Conservation (phyloP, 2,888 invertebrate species). For the Leptinotarsa juncta region DNA sequence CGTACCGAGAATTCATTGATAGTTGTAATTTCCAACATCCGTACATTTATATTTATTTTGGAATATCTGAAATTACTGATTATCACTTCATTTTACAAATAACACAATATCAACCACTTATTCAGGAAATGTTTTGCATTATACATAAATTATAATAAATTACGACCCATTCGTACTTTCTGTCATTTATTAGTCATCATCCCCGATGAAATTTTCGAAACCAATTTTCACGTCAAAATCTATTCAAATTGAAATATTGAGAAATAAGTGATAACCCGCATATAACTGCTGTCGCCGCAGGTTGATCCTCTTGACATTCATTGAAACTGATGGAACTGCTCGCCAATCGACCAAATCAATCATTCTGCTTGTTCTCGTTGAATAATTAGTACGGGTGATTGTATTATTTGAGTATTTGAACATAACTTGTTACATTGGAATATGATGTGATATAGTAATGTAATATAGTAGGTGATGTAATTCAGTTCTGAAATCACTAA, state of each 20-base stretch:
- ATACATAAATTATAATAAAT: no score
- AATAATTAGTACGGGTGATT: slow-evolving; percentile 10
- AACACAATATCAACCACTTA: no score
- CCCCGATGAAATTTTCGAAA: background rate
- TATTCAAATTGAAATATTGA: slow-evolving; percentile 37
- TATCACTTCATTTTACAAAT: no score
- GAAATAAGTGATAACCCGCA: slow-evolving; percentile 41
- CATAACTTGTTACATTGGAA: background rate
- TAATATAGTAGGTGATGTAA: no score
- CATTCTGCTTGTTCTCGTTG: slow-evolving; percentile 33
- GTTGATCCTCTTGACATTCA: slow-evolving; percentile 46
- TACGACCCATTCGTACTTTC: background rate
- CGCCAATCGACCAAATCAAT: slow-evolving; percentile 46
- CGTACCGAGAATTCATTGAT: no score
- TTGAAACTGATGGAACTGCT: slow-evolving; percentile 48
- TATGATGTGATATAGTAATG: no score
- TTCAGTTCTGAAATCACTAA: no score
- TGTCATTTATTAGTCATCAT: background rate
- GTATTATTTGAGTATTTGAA: background rate
- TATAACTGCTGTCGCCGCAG: slow-evolving; percentile 43
- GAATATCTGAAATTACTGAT: no score
- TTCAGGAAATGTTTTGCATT: no score
- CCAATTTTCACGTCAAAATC: slow-evolving; percentile 27
- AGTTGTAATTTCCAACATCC: no score
- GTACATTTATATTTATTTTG: no score